phyloP scores from a whole-genome alignment of 2,797 vertebrate species.

The Xenops minutus region DNA sequence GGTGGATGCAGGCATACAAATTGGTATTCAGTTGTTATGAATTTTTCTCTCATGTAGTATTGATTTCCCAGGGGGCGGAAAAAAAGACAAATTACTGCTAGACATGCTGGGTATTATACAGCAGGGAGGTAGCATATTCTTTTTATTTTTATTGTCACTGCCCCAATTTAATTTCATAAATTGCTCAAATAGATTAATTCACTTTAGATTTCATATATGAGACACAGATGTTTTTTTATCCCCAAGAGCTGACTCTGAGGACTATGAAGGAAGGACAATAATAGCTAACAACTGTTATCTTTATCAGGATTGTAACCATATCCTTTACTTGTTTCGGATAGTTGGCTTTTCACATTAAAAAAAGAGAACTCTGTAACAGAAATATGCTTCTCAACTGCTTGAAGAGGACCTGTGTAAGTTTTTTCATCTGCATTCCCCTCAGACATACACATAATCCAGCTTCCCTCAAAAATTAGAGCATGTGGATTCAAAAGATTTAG shows the following conservation, averaged over 20 bases:
- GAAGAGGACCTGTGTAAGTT: background rate
- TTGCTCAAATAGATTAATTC: background rate
- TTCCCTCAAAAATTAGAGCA: background rate
- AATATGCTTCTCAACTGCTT: background rate
- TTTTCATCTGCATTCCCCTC: background rate
- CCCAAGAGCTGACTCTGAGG: background rate
- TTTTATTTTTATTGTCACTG: background rate
- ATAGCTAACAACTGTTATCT: constrained; percentile 6
- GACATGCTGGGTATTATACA: background rate
- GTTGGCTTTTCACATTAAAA: background rate
- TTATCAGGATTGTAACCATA: background rate
- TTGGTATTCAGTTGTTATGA: background rate
- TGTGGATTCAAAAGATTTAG: background rate
- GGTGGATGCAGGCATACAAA: background rate
- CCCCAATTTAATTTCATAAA: background rate
- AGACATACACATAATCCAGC: background rate
- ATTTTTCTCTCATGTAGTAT: background rate
- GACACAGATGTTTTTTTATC: constrained; percentile 8
- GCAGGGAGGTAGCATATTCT: background rate
- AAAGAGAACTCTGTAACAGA: background rate
- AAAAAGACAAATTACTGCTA: background rate
- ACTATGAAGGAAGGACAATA: constrained; percentile 16
- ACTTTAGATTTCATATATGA: background rate
- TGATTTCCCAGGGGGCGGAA: background rate
- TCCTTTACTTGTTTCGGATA: background rate